Percentiles rank a stretch among this genome's conserved stretches.
Evolutionary conservation across 2,113 vertebrate species (phyloP).

Genomic region (Pogona vitticeps): DNA sequence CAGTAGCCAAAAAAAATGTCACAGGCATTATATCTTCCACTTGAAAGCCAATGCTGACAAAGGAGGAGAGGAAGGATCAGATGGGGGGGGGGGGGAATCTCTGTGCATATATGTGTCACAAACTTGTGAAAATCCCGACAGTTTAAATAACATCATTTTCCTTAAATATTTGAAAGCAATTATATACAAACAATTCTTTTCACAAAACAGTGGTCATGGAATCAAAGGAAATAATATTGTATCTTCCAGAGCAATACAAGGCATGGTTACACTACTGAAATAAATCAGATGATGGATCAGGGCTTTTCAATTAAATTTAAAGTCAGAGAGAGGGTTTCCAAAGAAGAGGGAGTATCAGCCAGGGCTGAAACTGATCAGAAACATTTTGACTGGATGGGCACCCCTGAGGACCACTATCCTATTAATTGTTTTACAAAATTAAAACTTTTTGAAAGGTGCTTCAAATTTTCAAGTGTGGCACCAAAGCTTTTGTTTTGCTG

Average conservation of each 20-base stretch:
- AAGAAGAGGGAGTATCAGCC: too few species aligned
- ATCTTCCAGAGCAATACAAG: neutral
- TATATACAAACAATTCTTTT: neutral
- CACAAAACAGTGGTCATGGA: neutral
- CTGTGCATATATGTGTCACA: neutral
- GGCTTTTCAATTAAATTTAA: too few species aligned
- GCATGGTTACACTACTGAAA: too few species aligned
- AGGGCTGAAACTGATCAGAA: too few species aligned
- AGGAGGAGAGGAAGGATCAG: too few species aligned
- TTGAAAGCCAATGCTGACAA: neutral
- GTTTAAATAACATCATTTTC: neutral
- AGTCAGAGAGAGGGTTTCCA: too few species aligned
- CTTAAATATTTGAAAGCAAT: neutral
- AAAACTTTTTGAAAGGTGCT: neutral
- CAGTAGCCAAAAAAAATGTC: neutral
- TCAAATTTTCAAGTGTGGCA: neutral
- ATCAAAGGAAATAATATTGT: neutral
- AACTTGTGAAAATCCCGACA: neutral
- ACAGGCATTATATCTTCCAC: neutral
- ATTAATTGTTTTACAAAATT: constrained; percentile 13
- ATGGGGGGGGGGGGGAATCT: neutral
- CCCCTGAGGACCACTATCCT: neutral
- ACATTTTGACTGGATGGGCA: too few species aligned
- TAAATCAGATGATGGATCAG: too few species aligned
- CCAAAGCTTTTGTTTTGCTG: constrained; percentile 16